A percentile compares a stretch with the other conserved stretches of the same genome.
Conservation (phyloP, 2,888 invertebrate genomes). For the Megastigmus dorsalis region DNA sequence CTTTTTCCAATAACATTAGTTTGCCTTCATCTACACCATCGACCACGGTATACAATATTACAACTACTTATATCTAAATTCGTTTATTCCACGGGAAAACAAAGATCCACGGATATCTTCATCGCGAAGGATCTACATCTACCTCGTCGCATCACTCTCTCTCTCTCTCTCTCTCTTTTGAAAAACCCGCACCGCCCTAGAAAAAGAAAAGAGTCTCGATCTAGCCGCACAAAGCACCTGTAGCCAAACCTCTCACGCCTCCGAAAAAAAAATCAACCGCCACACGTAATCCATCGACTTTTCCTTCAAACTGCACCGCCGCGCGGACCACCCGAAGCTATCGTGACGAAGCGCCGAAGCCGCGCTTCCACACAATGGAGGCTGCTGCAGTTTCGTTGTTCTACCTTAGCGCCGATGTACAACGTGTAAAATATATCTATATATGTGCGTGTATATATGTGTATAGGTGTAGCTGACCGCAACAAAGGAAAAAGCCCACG, state of each 20-base stretch:
- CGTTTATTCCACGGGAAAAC: too few relatives aligned
- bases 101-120: too few relatives aligned
- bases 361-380: not conserved
- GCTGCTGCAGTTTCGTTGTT: too few relatives aligned
- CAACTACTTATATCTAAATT: too few relatives aligned
- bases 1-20: too few relatives aligned
- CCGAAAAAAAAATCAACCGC: not conserved
- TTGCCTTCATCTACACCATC: too few relatives aligned
- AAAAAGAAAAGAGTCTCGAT: not conserved
- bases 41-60: too few relatives aligned
- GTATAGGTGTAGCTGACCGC: not conserved
- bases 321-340: not conserved
- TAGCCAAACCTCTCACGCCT: too few relatives aligned
- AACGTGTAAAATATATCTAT: not conserved
- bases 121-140: too few relatives aligned
- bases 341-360: slow-evolving; percentile 1
- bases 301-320: not conserved
- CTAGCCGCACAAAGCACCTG: too few relatives aligned
- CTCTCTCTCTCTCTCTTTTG: not conserved
- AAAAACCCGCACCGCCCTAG: not conserved
- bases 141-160: too few relatives aligned
- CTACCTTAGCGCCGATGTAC: not conserved
- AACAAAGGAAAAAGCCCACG: slow-evolving; percentile 21
- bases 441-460: too few relatives aligned
- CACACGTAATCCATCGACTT: not conserved